Percentiles rank a stretch among this genome's conserved stretches.
Evolutionary conservation across 2,888 invertebrate species (phyloP).

Genomic region (Mystacides longicornis): DNA sequence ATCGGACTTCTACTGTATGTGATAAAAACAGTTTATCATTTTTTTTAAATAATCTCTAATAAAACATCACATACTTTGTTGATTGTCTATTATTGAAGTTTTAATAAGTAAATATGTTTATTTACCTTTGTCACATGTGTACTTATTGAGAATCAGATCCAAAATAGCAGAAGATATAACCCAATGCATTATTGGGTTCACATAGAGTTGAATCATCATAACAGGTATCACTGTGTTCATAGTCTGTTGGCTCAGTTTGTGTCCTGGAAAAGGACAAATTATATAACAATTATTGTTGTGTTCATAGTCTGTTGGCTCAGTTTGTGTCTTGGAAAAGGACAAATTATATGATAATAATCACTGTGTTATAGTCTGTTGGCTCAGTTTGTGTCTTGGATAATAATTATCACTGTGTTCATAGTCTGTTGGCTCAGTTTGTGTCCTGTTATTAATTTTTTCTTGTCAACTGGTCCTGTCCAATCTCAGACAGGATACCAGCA

Average conservation of each 20-base stretch:
- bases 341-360: constrained; percentile 65
- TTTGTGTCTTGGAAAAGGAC: constrained; percentile 60
- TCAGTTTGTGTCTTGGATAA: constrained; percentile 60
- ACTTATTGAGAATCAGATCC: constrained; percentile 9
- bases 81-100: constrained; percentile 9
- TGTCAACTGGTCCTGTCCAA: too few relatives aligned
- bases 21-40: too few relatives aligned
- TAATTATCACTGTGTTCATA: constrained; percentile 61
- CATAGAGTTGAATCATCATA: constrained; percentile 65
- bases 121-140: not conserved
- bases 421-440: constrained; percentile 57
- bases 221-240: constrained; percentile 64
- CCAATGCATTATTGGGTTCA: constrained; percentile 68
- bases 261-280: too few relatives aligned
- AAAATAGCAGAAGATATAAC: constrained; percentile 58
- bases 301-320: constrained; percentile 60
- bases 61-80: too few relatives aligned
- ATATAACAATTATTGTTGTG: constrained; percentile 61
- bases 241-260: constrained; percentile 55
- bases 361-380: constrained; percentile 57
- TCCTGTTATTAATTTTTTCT: too few relatives aligned
- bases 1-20: too few relatives aligned
- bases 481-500: too few relatives aligned
- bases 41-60: too few relatives aligned
- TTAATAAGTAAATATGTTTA: not conserved